Percentiles rank a stretch among this genome's conserved stretches.
Conservation (phyloP, 2,888 invertebrate genomes). For the Eristalinus sepulchralis region DNA sequence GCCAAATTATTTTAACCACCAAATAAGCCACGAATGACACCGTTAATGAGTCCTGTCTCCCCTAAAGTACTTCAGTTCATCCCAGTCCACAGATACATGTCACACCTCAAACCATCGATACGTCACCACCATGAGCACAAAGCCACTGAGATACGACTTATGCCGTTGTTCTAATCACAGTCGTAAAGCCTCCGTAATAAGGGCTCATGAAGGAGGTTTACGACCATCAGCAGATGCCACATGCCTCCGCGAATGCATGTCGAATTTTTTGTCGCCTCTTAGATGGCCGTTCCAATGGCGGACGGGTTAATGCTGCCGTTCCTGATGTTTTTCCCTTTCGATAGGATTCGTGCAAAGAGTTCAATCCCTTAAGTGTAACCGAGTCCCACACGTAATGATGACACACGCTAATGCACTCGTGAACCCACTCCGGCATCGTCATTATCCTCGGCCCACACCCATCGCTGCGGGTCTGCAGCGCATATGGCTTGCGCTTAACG, state of each 20-base stretch:
- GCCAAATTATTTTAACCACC: not conserved
- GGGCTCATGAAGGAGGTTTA: not conserved
- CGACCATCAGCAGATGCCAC: not conserved
- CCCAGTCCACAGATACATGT: not conserved
- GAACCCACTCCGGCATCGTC: slow-evolving; percentile 57
- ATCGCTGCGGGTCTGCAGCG: not conserved
- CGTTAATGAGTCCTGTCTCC: not conserved
- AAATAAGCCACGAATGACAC: not conserved
- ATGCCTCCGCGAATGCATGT: not conserved
- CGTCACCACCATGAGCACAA: not conserved
- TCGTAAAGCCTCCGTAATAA: not conserved
- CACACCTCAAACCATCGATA: not conserved
- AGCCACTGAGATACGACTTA: not conserved
- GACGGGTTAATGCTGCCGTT: not conserved
- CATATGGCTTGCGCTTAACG: slow-evolving; percentile 55
- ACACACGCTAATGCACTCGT: slow-evolving; percentile 52
- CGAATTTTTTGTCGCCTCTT: not conserved
- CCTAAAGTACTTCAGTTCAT: not conserved
- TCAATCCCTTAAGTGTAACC: slow-evolving; percentile 19
- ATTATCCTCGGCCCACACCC: slow-evolving; percentile 22
- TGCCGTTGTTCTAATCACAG: not conserved
- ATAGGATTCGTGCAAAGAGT: not conserved
- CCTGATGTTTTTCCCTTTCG: not conserved
- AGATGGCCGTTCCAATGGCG: not conserved
- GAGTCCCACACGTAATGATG: slow-evolving; percentile 20